A percentile compares a stretch with the other conserved stretches of the same genome.
phyloP scores from a whole-genome alignment of 2,888 invertebrate species.

The Herminia tarsipennalis region DNA sequence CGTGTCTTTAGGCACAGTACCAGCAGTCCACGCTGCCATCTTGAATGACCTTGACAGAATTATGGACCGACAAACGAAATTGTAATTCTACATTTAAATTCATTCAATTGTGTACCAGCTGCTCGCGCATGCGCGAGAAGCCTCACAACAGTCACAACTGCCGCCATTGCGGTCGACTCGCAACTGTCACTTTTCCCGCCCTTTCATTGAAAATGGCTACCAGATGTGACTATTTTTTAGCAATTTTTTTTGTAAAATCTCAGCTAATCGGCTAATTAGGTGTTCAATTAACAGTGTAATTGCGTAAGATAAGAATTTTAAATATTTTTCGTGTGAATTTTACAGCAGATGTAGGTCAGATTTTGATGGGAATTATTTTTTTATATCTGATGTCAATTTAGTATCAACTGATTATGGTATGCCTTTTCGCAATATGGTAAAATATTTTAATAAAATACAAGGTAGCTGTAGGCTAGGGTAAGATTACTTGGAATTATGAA shows the following conservation, averaged over 20 bases:
- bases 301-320: slow-evolving; percentile 47
- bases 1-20: too few relatives aligned
- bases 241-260: slow-evolving; percentile 65
- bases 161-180: slow-evolving; percentile 63
- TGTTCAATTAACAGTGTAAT: slow-evolving; percentile 63
- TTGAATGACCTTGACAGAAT: too few relatives aligned
- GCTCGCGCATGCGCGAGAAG: slow-evolving; percentile 68
- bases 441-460: too few relatives aligned
- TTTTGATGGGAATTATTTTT: too few relatives aligned
- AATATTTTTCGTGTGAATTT: slow-evolving; percentile 65
- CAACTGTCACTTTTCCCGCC: slow-evolving; percentile 75
- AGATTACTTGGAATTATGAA: too few relatives aligned
- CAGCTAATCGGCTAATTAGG: slow-evolving; percentile 60
- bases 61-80: too few relatives aligned
- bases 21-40: neutral
- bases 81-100: slow-evolving; percentile 20
- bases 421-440: too few relatives aligned
- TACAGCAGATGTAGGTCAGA: slow-evolving; percentile 65
- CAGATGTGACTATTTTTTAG: slow-evolving; percentile 63
- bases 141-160: slow-evolving; percentile 54
- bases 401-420: too few relatives aligned
- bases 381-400: too few relatives aligned
- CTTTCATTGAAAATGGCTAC: slow-evolving; percentile 47
- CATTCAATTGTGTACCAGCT: slow-evolving; percentile 58
- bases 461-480: too few relatives aligned